A percentile compares a stretch with the other conserved stretches of the same genome.
phyloP scores from a whole-genome alignment of 1,140 invertebrate species.

The Caenorhabditis tropicalis region DNA sequence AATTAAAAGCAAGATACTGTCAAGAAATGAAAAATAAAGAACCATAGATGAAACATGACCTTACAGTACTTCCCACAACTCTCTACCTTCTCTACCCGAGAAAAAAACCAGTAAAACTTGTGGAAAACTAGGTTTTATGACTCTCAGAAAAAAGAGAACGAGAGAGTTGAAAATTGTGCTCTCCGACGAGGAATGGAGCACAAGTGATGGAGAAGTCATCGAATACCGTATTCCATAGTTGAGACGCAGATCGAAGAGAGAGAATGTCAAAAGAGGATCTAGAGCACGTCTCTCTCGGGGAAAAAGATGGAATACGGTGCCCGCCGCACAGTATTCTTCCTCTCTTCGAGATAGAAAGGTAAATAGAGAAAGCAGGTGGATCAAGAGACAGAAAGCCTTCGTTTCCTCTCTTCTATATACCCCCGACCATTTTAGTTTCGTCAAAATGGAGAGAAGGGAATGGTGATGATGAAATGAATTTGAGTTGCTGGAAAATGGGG shows the following conservation, averaged over 20 bases:
- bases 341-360: not conserved
- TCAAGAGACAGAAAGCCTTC: slow-evolving; percentile 1
- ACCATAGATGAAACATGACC: no score
- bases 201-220: not conserved
- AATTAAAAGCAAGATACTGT: no score
- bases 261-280: slow-evolving; percentile 29
- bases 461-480: not conserved
- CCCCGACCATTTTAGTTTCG: not conserved
- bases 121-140: slow-evolving; percentile 6
- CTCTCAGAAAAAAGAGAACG: not conserved
- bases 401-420: not conserved
- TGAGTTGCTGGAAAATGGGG: not conserved
- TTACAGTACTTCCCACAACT: no score
- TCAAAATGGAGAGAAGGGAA: not conserved
- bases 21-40: no score
- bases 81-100: no score
- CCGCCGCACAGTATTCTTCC: not conserved
- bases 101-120: slow-evolving; percentile 11
- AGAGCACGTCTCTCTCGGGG: slow-evolving; percentile 2
- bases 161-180: not conserved
- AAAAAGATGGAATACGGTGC: not conserved
- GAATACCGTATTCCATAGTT: not conserved
- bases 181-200: not conserved
- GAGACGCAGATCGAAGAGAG: not conserved
- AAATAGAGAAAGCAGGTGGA: slow-evolving; percentile 31